Evolutionary conservation across 2,888 invertebrate species (phyloP), one percentile per base, ranked within the genome.

Genomic region (Habrosyne pyritoides): DNA sequence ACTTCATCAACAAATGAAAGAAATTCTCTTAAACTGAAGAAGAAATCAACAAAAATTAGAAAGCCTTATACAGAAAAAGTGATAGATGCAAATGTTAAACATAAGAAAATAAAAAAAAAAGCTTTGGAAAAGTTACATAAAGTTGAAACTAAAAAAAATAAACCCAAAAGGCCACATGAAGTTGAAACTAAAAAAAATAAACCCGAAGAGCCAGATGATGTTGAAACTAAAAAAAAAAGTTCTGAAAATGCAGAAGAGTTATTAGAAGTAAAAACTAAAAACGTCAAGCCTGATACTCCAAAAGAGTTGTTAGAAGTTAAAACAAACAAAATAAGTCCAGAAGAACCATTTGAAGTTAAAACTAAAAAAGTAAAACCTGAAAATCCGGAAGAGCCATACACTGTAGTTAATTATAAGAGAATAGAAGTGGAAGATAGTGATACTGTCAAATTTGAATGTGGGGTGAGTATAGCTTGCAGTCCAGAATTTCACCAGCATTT

Each of bases 1-100:
- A 64, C 52, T 47, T 63, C 65, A n/a, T 61, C 67, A 36, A 54
- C 63, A 12, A 62, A 60, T 63, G 56, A 56, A 22, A 18, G 52
- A 10, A 18, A 12, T 26, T 46, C 24, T n/a, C n/a, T n/a, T n/a
- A n/a, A 28, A 12, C 21, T 21, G 30, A 46, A 47, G 24, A 48
- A n/a, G n/a, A n/a, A n/a, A 26, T 18, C 42, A 18, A 14, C 12
- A 42, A 8, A 42, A 2, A 42, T 2, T 8, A 42, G 42, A 1
- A 42, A 18, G 42, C 18, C 42, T 18, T 42, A 14, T 42, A n/a
- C n/a, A n/a, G n/a, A n/a, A n/a, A 42, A 8, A 18, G 42, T n/a
- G 14, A 14, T 14, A 5, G 18, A 42, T 14, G 8, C 1, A 8
- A 42, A 42, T 24, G 24, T 24, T n/a, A n/a, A n/a, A 24, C 4